Percentiles rank a stretch among this genome's conserved stretches.
phyloP scores from a whole-genome alignment of 2,113 vertebrate species.

The Hymenochirus boettgeri region DNA sequence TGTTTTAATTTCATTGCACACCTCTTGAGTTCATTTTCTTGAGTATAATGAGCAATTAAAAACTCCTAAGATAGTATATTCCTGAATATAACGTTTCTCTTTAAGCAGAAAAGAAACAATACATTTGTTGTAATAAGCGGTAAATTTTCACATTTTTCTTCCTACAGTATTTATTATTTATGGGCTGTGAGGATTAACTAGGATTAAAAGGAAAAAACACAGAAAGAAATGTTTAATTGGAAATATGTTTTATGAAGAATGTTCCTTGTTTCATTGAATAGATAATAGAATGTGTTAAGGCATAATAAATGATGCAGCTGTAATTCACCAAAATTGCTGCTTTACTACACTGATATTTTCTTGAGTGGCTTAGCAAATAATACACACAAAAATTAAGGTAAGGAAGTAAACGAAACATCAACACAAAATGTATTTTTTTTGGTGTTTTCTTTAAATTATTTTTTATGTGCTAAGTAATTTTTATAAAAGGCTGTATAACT shows the following conservation, averaged over 20 bases:
- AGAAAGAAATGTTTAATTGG: constrained; percentile 1
- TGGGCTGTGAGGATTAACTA: constrained; percentile 2
- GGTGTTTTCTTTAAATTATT: too few species aligned
- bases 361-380: constrained; percentile 5
- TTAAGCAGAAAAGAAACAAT: not conserved
- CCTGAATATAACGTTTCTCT: not conserved
- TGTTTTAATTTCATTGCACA: too few species aligned
- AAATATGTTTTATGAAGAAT: constrained; percentile 6
- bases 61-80: not conserved
- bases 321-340: constrained; percentile 2
- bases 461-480: too few species aligned
- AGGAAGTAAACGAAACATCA: not conserved
- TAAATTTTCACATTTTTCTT: not conserved
- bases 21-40: too few species aligned
- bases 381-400: not conserved
- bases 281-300: not conserved
- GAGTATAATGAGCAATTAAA: not conserved
- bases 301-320: constrained; percentile 1
- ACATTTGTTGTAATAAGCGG: not conserved
- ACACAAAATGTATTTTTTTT: too few species aligned
- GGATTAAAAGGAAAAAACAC: constrained; percentile 12
- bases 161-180: not conserved
- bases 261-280: constrained; percentile 1
- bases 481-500: too few species aligned
- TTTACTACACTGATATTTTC: constrained; percentile 3